Base-by-base conservation (phyloP, 2,797 vertebrate species). In the Morus bassanus region DNA sequence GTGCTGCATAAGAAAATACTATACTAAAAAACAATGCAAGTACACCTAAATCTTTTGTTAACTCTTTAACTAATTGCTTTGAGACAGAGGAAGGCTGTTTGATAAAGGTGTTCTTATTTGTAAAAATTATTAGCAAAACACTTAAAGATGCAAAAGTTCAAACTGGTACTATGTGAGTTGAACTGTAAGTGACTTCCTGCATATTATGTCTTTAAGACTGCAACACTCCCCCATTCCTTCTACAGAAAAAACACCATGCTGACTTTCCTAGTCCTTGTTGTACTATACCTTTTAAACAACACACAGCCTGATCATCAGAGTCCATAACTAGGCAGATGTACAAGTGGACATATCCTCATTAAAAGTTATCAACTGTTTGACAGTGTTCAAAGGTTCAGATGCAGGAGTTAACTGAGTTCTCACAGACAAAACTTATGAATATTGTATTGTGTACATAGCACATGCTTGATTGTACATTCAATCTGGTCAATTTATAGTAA, bases 71-170 rank as follows among this genome's bases (percentile, higher is more conserved):
- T 81, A 85, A 87, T 41, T 83, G 37, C 39, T 93, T 77, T 72
- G 82, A 77, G 56, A 65, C 37, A 45, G n/a, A 81, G 46, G 33
- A 87, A 94, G 33, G 31, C 50, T 84, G 27, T 67, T 88, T 46
- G 88, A 81, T 89, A 43, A 30, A 91, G 86, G 7, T 50, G 5
- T 59, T 92, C 28, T 89, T 89, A 68, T 92, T 93, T 90, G 35
- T 77, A 79, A 95, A 93, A 89, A 61, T 79, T 79, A 61, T 50
- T 93, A 92, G 56, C 15, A 82, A 72, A 61, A 67, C 13, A 24
- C 67, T 93, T 79, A 46, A 88, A 93, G 67, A 50, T 69, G 45
- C 56, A 45, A 46, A 67, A 63, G 31, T 86, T 88, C 35, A 84
- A 96, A 82, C 69, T 88, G 30, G 75, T 85, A 43, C 64, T 31